Conservation (phyloP, 1,140 invertebrate genomes). For the Periplaneta americana region DNA sequence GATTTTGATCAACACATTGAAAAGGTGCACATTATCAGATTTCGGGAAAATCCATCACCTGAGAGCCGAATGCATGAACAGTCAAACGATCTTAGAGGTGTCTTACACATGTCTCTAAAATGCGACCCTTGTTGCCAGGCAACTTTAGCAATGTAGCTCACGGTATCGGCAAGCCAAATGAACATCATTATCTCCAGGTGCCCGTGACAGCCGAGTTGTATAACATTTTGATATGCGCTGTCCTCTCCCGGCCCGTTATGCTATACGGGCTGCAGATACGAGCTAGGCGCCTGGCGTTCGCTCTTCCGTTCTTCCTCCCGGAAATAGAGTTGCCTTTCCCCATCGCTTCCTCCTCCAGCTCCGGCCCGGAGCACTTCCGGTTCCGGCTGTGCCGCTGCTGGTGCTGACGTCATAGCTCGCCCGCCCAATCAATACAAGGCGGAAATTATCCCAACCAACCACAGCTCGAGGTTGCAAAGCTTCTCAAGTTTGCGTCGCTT, state of each 20-base stretch:
- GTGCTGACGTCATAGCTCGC: not conserved
- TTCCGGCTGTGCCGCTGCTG: not conserved
- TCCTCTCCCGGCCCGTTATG: not conserved
- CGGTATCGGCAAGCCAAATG: no score
- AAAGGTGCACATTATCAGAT: no score
- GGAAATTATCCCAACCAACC: slow-evolving; percentile 9
- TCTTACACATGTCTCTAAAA: no score
- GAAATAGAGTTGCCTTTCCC: slow-evolving; percentile 8
- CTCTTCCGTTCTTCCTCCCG: slow-evolving; percentile 10
- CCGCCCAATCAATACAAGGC: slow-evolving; percentile 9
- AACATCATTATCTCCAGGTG: no score
- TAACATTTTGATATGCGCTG: not conserved
- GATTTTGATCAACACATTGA: no score
- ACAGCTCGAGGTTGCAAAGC: not conserved
- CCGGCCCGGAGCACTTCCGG: not conserved
- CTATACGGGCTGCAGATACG: not conserved
- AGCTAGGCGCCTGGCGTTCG: not conserved
- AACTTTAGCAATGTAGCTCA: no score
- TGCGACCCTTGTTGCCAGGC: no score
- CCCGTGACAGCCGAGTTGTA: no score
- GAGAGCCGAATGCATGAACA: no score
- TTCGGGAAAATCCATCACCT: no score
- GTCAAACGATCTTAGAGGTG: no score
- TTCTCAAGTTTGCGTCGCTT: not conserved
- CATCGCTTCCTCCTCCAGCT: not conserved